Evolutionary conservation across 2,888 invertebrate species (phyloP), one percentile per base, ranked within the genome.

Genomic region (Pocota personata): DNA sequence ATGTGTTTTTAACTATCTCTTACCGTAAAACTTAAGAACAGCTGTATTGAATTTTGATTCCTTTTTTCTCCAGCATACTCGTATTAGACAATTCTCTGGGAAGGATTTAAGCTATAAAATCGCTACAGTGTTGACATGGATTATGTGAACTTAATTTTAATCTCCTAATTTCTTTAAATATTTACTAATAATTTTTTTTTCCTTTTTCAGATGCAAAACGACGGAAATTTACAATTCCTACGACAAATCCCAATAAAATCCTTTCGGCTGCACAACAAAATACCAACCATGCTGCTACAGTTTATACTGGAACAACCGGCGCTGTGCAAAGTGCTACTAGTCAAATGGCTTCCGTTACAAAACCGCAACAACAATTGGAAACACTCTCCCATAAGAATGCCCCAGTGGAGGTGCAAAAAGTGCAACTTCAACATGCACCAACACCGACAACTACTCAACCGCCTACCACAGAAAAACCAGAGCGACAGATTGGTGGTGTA

Each of bases 181-280:
- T 16, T 48, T 6, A 48, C 46, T 46, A 10, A 46, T 46, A 14
- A 10, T 2, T 40, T 30, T 10, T 52, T 16, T 72, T 50, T 55
- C n/a, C 77, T 7, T 48, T 88, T 88, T 16, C 82, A 90, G 90
- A 90, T 88, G 87, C 83, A 35, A 90, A 90, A 84, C 88, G 89
- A 48, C 88, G 90, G 40, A 90, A 90, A 84, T 84, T 89, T 58
- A 88, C 87, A 57, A 82, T 86, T 24, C 64, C 87, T 46, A 87
- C 88, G 43, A 80, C 87, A 87, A 88, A 88, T 69, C 87, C 78
- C 16, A 87, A 88, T 71, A 89, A 89, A 88, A 88, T 89, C 72
- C 72, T 88, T 58, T 87, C 88, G 77, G 86, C 89, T 40, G 57
- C 80, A 10, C 86, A 84, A 66, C 88, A 88, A 60, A 83, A 79